These are phyloP conservation scores for Drosophila bocqueti DNA, from an alignment of 1,140 invertebrate genomes.

Conservation along the genomic window DNA sequence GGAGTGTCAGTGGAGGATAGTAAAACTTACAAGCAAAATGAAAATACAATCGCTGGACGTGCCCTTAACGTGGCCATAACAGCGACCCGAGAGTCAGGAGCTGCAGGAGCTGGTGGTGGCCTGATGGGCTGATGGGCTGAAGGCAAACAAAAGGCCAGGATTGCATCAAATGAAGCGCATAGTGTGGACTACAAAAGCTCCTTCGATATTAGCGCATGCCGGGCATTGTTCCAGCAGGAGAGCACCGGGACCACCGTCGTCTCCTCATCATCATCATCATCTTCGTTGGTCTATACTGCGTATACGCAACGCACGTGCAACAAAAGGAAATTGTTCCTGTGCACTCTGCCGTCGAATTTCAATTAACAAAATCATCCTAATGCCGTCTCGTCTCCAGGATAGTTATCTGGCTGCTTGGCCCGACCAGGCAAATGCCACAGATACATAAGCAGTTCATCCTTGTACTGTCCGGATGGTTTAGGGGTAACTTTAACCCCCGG, in stretches of 20 bases:
- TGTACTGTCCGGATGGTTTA: conserved; percentile 5
- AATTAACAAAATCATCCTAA: conserved; percentile 69
- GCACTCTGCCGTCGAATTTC: conserved; percentile 58
- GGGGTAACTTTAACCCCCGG: background rate
- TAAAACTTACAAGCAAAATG: conserved; percentile 62
- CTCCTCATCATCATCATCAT: conserved; percentile 6
- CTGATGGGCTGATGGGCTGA: conserved; percentile 3
- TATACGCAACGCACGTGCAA: conserved; percentile 58
- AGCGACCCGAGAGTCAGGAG: conserved; percentile 6
- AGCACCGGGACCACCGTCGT: background rate
- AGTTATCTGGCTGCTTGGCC: conserved; percentile 17
- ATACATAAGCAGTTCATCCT: conserved; percentile 21
- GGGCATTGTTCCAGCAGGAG: conserved; percentile 16
- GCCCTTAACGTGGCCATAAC: conserved; percentile 47
- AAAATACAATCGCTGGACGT: conserved; percentile 60
- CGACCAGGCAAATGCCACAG: conserved; percentile 22
- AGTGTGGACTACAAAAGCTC: conserved; percentile 46
- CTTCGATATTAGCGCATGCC: conserved; percentile 52
- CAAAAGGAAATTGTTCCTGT: conserved; percentile 58
- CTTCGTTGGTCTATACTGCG: conserved; percentile 33
- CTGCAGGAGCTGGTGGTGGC: background rate
- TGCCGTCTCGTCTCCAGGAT: conserved; percentile 17
- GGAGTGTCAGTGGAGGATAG: conserved; percentile 45
- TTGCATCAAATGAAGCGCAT: conserved; percentile 73
- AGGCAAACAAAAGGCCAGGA: conserved; percentile 67